phyloP scores from a whole-genome alignment of 1,140 invertebrate genomes.

The Paramacrobiotus metropolitanus region DNA sequence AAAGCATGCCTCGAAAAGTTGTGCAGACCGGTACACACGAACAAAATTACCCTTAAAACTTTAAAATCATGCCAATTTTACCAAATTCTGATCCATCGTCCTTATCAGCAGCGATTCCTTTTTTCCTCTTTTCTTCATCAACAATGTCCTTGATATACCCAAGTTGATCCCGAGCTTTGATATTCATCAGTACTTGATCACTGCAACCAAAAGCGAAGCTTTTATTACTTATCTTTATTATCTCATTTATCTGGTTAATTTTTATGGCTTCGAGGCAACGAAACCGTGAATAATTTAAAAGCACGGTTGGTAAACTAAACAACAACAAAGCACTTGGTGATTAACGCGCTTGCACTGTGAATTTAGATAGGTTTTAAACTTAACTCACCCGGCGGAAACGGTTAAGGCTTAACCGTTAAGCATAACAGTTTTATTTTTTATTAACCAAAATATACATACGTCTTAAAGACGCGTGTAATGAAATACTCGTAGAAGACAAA shows the following conservation, averaged over 20 bases:
- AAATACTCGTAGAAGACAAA: neutral
- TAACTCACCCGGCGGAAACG: too few species aligned
- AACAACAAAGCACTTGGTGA: too few species aligned
- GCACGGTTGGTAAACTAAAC: too few species aligned
- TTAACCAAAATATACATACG: neutral
- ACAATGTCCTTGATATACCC: slow-evolving; percentile 59
- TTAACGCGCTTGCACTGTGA: too few species aligned
- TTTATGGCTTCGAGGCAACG: too few species aligned
- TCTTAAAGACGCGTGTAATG: neutral
- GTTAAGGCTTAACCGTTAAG: too few species aligned
- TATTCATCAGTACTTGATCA: slow-evolving; percentile 37
- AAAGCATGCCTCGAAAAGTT: neutral
- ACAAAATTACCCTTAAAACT: neutral
- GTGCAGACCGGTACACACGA: slow-evolving; percentile 1
- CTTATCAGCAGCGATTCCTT: neutral
- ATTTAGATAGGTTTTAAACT: too few species aligned
- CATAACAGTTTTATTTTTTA: too few species aligned
- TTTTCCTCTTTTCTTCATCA: slow-evolving; percentile 24
- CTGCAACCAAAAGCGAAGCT: too few species aligned
- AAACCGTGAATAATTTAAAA: too few species aligned
- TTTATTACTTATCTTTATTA: too few species aligned
- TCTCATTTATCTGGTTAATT: too few species aligned
- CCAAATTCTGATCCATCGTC: slow-evolving; percentile 8
- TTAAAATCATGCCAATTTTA: neutral
- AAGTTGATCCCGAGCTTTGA: slow-evolving; percentile 70